A percentile compares a stretch with the other conserved stretches of the same genome.
Conservation (phyloP, 2,113 vertebrate species). For the Cervus canadensis region DNA sequence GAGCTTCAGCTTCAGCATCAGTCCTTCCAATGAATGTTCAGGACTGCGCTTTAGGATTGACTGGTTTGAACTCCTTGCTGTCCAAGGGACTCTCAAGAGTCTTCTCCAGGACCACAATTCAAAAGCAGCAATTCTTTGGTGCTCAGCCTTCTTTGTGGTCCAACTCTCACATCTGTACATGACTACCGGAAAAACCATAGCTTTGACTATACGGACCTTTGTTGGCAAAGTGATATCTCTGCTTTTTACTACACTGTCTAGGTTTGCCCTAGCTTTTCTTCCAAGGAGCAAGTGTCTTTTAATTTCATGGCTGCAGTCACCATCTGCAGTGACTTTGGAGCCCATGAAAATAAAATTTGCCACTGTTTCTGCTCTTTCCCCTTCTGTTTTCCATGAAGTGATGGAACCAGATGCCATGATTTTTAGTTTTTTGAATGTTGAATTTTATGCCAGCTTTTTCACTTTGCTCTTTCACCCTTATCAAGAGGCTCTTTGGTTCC, state of each 20-base stretch:
- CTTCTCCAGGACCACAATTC: not conserved
- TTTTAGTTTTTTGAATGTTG: not conserved
- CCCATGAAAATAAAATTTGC: not conserved
- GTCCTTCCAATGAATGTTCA: not conserved
- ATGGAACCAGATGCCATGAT: not conserved
- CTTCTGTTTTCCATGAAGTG: not conserved
- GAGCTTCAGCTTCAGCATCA: not conserved
- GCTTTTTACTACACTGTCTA: not conserved
- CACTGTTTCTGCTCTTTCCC: not conserved
- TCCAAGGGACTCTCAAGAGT: not conserved
- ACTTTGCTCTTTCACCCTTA: not conserved
- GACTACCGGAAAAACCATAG: not conserved
- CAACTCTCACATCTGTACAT: not conserved
- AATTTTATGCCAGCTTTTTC: not conserved
- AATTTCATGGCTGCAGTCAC: not conserved
- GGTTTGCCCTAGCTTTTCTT: not conserved
- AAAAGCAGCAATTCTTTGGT: not conserved
- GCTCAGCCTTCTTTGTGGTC: not conserved
- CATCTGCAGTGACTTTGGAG: not conserved
- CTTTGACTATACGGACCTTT: not conserved
- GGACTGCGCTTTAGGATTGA: not conserved
- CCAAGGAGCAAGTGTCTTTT: not conserved
- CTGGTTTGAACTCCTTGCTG: not conserved
- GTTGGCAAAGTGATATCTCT: not conserved
- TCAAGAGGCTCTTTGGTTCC: not conserved